phyloP scores from a whole-genome alignment of 2,888 invertebrate genomes.

The Stomorhina lunata region DNA sequence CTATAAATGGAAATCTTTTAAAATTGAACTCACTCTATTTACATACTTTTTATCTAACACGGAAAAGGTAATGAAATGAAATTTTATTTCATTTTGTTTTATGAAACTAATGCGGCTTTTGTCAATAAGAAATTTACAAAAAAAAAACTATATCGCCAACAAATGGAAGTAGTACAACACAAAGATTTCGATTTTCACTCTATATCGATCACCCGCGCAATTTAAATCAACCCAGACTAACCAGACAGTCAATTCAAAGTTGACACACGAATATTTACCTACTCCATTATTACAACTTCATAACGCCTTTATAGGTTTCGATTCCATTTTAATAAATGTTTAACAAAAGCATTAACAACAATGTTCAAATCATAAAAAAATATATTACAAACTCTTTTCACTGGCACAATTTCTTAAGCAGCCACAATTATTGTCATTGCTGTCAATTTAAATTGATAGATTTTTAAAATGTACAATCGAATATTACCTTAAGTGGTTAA shows the following conservation, averaged over 20 bases:
- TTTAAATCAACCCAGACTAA: too few species aligned
- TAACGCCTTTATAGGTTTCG: too few species aligned
- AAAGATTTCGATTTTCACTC: not conserved
- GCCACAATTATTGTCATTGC: conserved; percentile 38
- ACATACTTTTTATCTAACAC: too few species aligned
- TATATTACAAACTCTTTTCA: not conserved
- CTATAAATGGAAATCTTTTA: conserved; percentile 45
- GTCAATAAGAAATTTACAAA: too few species aligned
- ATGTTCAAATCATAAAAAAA: not conserved
- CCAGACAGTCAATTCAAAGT: too few species aligned
- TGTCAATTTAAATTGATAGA: conserved; percentile 34
- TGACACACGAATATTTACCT: too few species aligned
- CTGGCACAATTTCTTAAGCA: conserved; percentile 8
- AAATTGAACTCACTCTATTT: conserved; percentile 22
- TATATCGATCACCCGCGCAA: too few species aligned
- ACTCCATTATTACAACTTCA: too few species aligned
- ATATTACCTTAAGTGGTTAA: conserved; percentile 9
- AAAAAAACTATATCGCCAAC: not conserved
- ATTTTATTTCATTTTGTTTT: too few species aligned
- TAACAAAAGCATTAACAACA: not conserved
- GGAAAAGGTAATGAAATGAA: too few species aligned
- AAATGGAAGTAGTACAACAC: not conserved
- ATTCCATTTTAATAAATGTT: too few species aligned
- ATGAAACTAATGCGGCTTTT: too few species aligned
- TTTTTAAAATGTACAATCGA: conserved; percentile 22